These are phyloP conservation scores for Eleutherodactylus coqui DNA, from an alignment of 2,797 vertebrate genomes.

Conservation along the genomic window DNA sequence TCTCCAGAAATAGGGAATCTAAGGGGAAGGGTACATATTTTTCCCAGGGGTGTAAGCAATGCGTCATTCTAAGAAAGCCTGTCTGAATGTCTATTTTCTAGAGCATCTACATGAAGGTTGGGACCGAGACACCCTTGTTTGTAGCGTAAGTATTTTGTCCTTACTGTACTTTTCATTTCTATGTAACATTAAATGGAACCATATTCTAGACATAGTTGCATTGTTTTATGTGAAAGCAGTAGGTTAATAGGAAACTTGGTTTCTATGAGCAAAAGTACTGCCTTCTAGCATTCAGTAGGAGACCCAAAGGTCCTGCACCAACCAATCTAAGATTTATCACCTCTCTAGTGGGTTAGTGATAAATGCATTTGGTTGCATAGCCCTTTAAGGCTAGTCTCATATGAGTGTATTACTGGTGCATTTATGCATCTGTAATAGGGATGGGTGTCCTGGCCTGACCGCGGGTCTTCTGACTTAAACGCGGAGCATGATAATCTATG, in stretches of 20 bases:
- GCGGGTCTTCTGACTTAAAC: no score
- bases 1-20: neutral
- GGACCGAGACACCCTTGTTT: slow-evolving; percentile 61
- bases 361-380: no score
- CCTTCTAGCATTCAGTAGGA: no score
- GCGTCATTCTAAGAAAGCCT: neutral
- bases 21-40: neutral
- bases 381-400: no score
- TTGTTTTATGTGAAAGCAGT: neutral
- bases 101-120: slow-evolving; percentile 60
- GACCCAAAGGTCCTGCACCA: no score
- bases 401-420: no score
- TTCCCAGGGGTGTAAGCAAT: neutral
- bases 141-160: slow-evolving; percentile 63
- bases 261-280: no score
- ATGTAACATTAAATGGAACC: neutral
- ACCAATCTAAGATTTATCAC: no score
- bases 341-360: no score
- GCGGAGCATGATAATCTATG: no score
- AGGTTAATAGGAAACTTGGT: neutral
- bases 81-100: slow-evolving; percentile 34
- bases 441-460: no score
- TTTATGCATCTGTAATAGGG: no score
- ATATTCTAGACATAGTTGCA: neutral
- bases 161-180: neutral